Evolutionary conservation across 2,888 invertebrate species (phyloP).

Genomic region (Leptopterna dolabrata): DNA sequence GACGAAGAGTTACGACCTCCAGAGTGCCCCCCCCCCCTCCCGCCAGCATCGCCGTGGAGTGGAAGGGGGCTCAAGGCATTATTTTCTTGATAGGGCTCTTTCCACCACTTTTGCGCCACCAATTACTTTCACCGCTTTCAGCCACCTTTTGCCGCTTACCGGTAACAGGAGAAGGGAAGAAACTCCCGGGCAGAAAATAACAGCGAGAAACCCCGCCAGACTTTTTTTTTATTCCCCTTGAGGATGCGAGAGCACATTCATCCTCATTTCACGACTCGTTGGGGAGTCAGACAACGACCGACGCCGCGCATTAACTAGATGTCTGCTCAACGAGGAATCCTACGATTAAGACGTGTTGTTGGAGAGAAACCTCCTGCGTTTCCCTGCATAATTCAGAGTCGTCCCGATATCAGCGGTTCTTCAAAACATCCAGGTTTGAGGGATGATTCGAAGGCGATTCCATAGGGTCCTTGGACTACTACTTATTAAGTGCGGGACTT

Average conservation of each 20-base stretch:
- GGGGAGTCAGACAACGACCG: not conserved
- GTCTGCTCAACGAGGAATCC: too few relatives aligned
- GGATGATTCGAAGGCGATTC: too few relatives aligned
- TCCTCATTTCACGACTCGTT: not conserved
- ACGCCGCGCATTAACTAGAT: not conserved
- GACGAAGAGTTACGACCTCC: not conserved
- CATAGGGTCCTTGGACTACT: too few relatives aligned
- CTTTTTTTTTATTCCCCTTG: not conserved
- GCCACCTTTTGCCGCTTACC: not conserved
- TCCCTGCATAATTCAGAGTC: too few relatives aligned
- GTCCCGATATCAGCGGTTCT: too few relatives aligned
- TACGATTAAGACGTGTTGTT: too few relatives aligned
- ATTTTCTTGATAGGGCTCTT: not conserved
- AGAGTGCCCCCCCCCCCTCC: too few relatives aligned
- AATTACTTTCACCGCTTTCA: constrained; percentile 9
- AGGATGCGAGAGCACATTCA: not conserved
- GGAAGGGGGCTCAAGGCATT: not conserved
- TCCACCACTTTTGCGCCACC: not conserved
- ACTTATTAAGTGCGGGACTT: too few relatives aligned
- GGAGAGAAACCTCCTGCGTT: too few relatives aligned
- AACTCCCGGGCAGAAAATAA: not conserved
- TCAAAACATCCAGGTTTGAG: too few relatives aligned
- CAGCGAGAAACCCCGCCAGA: not conserved
- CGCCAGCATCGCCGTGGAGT: not conserved
- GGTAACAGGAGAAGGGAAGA: not conserved